Evolutionary conservation across 92 coral and sea anemone species (phyloP).

Genomic region (Parazoanthus swiftii): DNA sequence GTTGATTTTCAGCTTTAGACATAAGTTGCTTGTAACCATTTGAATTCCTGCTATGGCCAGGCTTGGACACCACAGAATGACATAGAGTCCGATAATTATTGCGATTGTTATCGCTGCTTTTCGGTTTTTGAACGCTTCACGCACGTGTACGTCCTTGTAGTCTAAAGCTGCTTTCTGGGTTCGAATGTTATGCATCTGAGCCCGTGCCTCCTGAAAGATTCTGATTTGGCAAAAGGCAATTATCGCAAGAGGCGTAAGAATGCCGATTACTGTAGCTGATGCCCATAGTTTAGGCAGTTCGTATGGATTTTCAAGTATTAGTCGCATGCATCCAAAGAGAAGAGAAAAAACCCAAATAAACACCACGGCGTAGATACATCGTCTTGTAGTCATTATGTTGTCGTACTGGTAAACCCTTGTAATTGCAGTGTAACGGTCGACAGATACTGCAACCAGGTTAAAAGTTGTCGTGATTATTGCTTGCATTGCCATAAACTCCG

Average conservation of each 20-base stretch:
- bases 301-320: conserved; percentile 52
- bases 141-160: conserved; percentile 8
- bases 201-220: conserved; percentile 59
- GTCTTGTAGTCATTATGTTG: conserved; percentile 30
- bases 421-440: conserved; percentile 41
- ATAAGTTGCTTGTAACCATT: conserved; percentile 51
- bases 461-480: conserved; percentile 34
- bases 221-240: conserved; percentile 65
- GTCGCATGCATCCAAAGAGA: conserved; percentile 42
- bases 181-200: conserved; percentile 53
- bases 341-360: conserved; percentile 41
- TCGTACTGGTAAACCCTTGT: conserved; percentile 18
- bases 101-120: conserved; percentile 77
- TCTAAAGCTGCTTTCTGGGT: conserved; percentile 19
- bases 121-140: conserved; percentile 37
- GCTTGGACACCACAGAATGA: conserved; percentile 69
- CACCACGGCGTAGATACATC: conserved; percentile 6
- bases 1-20: conserved; percentile 59
- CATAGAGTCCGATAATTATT: conserved; percentile 58
- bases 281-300: conserved; percentile 72
- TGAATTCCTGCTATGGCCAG: conserved; percentile 69
- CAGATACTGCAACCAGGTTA: conserved; percentile 31
- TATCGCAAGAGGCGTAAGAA: conserved; percentile 57
- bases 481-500: conserved; percentile 37
- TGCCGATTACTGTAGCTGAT: conserved; percentile 60